Base-by-base conservation (phyloP, 1,140 invertebrate species). In the Camponotus pennsylvanicus region DNA sequence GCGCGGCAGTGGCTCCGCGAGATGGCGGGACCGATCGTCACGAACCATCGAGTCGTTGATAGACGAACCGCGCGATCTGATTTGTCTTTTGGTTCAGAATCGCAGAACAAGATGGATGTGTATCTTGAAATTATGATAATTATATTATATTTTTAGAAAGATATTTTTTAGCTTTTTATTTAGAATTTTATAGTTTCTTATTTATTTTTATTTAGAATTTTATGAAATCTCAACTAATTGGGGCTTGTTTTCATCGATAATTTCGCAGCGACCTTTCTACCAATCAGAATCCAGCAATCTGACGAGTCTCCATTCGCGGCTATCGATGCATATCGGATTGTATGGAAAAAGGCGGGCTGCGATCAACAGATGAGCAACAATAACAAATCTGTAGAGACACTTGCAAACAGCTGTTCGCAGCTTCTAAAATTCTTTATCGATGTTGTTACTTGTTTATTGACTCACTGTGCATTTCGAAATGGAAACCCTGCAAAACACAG, bases 401-500 rank as follows among this genome's bases (percentile, higher is more conserved):
- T 21, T 7, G 13, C 1, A 6, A 37, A n/a, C 11, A 49, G 45
- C 4, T 70, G 37, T 71, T 71, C 13, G 11, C 13, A 9, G 3
- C 6, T 42, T 45, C 13, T n/a, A 3, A 49, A 4, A 37, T 71
- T 27, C 13, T 57, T 70, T 13, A 15, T 71, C 9, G 4, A 55
- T 21, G 15, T 32, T 42, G 8, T 71, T 57, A 27, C 7, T 70
- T 21, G 52, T 57, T 42, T 45, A 21, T 73, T n/a, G 13, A 0
- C 18, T 49, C 40, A 6, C 6, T 21, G 32, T 55, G 1, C 9
- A 21, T 49, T 8, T 73, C 8, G 27, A 61, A 66, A 92, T 91
- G 91, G 55, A 79, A 63, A 86, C 77, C 32, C 85, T 87, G 37
- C 73, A 78, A 77, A 95, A 95, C 76, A 94, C 94, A 9, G 94